These are phyloP conservation scores for Lasioglossum lativentre DNA, from an alignment of 2,888 invertebrate genomes.

Conservation along the genomic window DNA sequence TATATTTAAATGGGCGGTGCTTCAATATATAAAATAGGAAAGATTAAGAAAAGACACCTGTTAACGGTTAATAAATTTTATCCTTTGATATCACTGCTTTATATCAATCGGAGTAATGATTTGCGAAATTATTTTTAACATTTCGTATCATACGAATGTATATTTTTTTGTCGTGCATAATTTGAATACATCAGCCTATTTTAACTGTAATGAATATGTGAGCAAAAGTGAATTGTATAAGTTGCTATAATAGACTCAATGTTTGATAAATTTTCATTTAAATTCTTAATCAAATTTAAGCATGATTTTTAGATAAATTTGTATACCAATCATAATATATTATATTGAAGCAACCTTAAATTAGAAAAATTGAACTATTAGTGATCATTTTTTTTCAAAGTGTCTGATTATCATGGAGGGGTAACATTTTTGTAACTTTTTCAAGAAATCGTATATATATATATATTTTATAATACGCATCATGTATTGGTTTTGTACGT, in stretches of 20 bases:
- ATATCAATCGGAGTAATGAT: neutral
- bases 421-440: neutral
- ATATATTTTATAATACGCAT: neutral
- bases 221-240: neutral
- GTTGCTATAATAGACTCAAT: neutral
- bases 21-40: conserved; percentile 29
- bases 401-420: neutral
- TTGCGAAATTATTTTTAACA: neutral
- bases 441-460: neutral
- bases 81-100: neutral
- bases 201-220: neutral
- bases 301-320: neutral
- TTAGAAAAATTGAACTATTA: neutral
- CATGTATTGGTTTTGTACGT: neutral
- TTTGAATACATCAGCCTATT: conserved; percentile 6
- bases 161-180: neutral
- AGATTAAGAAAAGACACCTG: conserved; percentile 33
- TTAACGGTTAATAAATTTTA: conserved; percentile 31
- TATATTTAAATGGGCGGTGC: conserved; percentile 45
- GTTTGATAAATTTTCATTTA: neutral
- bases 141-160: neutral
- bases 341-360: neutral
- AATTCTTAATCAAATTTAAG: neutral
- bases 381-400: neutral
- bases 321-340: neutral